These are phyloP conservation scores for Leontocebus nigricollis DNA, from an alignment of 2,797 vertebrate species.

Conservation along the genomic window DNA sequence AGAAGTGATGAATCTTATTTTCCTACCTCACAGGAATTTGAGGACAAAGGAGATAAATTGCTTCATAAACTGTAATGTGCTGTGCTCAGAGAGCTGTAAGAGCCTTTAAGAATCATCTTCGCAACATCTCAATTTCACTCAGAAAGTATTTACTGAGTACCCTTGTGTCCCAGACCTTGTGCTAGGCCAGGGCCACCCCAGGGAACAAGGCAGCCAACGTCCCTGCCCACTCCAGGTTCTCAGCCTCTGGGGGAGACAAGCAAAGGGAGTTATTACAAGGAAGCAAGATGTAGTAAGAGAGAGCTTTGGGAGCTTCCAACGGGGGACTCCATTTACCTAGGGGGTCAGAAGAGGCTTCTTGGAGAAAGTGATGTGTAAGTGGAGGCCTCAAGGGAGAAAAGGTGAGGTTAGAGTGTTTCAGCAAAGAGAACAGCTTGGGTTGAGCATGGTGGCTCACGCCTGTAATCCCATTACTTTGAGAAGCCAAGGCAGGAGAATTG, in stretches of 20 bases:
- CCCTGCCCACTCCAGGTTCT: neutral
- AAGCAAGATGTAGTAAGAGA: neutral
- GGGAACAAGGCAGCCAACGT: accelerated
- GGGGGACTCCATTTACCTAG: neutral
- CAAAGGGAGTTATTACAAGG: neutral
- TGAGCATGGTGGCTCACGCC: neutral
- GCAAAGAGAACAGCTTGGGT: neutral
- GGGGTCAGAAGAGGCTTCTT: neutral
- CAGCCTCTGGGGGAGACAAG: neutral
- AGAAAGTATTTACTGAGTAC: neutral
- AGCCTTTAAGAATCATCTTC: neutral
- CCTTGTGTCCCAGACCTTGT: neutral
- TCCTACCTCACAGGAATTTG: neutral
- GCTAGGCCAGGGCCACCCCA: neutral
- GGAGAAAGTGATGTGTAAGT: neutral
- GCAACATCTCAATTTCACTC: neutral
- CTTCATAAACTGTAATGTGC: neutral
- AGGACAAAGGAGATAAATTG: neutral
- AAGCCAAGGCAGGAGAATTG: neutral
- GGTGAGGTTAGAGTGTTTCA: neutral
- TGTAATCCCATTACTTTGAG: neutral
- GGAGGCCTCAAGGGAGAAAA: neutral
- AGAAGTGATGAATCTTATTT: neutral
- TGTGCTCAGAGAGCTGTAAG: neutral
- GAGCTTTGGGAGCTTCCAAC: neutral